Base-by-base conservation (phyloP, 2,113 vertebrate genomes). In the Nothoprocta perdicaria region DNA sequence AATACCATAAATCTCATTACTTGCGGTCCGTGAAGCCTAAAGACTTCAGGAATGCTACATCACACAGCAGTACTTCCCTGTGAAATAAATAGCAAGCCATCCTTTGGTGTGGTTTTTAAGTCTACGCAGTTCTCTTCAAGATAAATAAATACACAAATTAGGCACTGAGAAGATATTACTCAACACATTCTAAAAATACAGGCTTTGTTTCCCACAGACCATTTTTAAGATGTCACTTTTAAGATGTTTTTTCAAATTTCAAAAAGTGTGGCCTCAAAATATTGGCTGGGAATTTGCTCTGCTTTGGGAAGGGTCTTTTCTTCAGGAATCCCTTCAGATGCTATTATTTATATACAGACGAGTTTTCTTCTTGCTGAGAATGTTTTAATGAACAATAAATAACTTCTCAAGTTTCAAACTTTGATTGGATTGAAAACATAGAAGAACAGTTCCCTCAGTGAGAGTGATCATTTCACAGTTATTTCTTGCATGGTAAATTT, bases 1-100 rank as follows among this genome's bases (percentile, higher is more conserved):
- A 72, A 29, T 84, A 68, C 53, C 33, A 38, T 92, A 92, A 95
- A 94, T 96, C 86, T 84, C 65, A 90, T 97, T 95, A 74, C 65
- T 79, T 89, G 65, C 89, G 83, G 75, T 81, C 74, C 41, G 0
- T 31, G 45, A 84, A 92, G 77, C 55, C 69, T 71, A 77, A 92
- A 40, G 29, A 66, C 53, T 38, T 46, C 57, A 89, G 90, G 93
- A 93, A 40, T 13, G 63, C 45, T 89, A 26, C 38, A 24, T 46
- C 2, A 3, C 79, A 60, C 68, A 80, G 33, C 46, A 71, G 46
- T 65, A 57, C 33, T 87, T 63, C 22, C 8, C 46, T 48, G 5
- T 76, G 45, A 92, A 82, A 90, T 67, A 85, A 92, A 14, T 6
- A 89, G 33, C 8, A 71, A 87, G 13, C 18, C 23, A 40, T 63